Base-by-base conservation (phyloP, 2,113 vertebrate genomes). In the Nothoprocta perdicaria region DNA sequence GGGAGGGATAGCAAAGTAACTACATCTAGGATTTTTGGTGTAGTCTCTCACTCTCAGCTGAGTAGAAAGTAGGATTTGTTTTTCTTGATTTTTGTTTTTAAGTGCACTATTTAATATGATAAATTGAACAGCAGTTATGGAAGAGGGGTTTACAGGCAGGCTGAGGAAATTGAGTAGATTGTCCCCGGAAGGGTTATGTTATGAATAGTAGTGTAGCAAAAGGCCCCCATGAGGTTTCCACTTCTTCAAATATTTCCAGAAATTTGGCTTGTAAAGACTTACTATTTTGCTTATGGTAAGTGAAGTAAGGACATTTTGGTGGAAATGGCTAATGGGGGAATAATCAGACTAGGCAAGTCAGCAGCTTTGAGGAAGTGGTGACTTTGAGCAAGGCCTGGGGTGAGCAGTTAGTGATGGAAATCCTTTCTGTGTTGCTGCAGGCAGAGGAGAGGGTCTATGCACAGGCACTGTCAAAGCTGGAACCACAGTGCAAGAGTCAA, bases 311-410 rank as follows among this genome's bases (percentile, higher is more conserved):
- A 9, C 23, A 50, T 77, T 89, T 69, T 66, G 60, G 5, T 85
- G 60, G 63, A 84, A 74, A 41, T 41, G 14, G 52, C 52, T 50
- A 9, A 67, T 3, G 12, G 50, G 92, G 38, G 33, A 46, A 45
- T 69, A 91, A 74, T 15, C 63, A 69, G 58, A 77, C 48, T 43
- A 10, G 89, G 69, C 11, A 74, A 80, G 65, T 46, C 46, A 60
- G 55, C 31, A 53, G 38, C 6, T 92, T 63, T 83, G 89, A 91
- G 93, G 89, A 95, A 95, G 91, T 88, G 68, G 79, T 94, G 58
- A 87, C 60, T 80, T 27, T 62, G 76, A 79, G 84, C 65, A 63
- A 86, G 75, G 55, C 76, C 5, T 62, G 65, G 57, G 0, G 0
- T 75, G 91, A 66, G 35, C 9, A 5, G 57, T 86, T 72, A 68